These are phyloP conservation scores for Peromyscus eremicus DNA, from an alignment of 2,797 vertebrate species.

Conservation along the genomic window DNA sequence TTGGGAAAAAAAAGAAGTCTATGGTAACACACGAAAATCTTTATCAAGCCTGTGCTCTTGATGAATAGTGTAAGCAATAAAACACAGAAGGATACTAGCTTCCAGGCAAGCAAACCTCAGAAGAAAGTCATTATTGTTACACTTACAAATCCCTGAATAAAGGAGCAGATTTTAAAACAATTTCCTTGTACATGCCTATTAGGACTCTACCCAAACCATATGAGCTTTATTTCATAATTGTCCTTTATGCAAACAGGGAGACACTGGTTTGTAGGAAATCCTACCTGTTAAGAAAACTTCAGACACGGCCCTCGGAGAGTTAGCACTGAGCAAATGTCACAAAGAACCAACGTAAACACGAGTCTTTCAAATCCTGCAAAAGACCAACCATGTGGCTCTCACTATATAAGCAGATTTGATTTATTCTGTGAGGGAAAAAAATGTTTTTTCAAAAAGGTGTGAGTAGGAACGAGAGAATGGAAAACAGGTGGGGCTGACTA, in stretches of 20 bases:
- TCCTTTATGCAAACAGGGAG: background rate
- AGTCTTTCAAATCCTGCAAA: background rate
- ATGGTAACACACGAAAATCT: background rate
- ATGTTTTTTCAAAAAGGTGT: background rate
- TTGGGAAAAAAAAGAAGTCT: background rate
- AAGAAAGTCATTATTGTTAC: background rate
- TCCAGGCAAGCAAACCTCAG: background rate
- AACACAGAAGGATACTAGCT: background rate
- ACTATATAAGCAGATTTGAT: background rate
- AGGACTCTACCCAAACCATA: background rate
- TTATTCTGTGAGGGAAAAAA: background rate
- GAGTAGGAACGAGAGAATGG: background rate
- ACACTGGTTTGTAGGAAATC: background rate
- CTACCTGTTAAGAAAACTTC: background rate
- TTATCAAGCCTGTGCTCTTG: background rate
- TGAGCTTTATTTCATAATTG: background rate
- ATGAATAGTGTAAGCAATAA: background rate
- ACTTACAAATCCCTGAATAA: conserved; percentile 29
- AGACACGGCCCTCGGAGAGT: background rate
- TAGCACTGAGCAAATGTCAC: background rate
- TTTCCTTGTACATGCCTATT: background rate
- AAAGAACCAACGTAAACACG: background rate
- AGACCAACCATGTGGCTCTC: background rate
- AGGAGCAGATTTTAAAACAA: background rate
- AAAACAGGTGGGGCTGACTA: background rate